Evolutionary conservation across 2,888 invertebrate species (phyloP).

Genomic region (Zaprionus bogoriensis): DNA sequence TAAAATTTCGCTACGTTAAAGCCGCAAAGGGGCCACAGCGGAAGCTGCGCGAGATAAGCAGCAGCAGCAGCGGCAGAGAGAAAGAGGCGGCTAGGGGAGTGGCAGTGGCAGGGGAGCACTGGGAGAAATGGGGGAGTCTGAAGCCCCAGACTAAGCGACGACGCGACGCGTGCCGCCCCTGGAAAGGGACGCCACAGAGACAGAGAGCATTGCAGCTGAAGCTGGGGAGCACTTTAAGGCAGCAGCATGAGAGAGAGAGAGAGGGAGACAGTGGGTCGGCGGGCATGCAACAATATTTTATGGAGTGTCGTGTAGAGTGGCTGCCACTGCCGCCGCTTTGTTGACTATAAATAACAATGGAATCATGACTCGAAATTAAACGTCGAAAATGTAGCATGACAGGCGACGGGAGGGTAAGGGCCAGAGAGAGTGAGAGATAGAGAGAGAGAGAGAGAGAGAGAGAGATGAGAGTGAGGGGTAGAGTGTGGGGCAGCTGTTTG

Average conservation of each 20-base stretch:
- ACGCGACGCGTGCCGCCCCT: conserved; percentile 54
- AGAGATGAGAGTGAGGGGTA: neutral
- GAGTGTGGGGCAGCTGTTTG: conserved; percentile 31
- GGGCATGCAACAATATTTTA: conserved; percentile 61
- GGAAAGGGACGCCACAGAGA: conserved; percentile 7
- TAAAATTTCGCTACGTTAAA: conserved; percentile 30
- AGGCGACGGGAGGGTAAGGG: neutral
- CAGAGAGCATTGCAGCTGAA: conserved; percentile 17
- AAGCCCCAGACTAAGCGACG: conserved; percentile 55
- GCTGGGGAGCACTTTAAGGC: neutral
- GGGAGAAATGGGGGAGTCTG: neutral
- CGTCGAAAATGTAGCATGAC: conserved; percentile 56
- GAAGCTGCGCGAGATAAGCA: conserved; percentile 50
- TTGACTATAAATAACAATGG: conserved; percentile 77
- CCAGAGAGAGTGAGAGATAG: neutral
- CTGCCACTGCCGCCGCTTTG: conserved; percentile 54
- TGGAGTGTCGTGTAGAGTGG: conserved; percentile 73
- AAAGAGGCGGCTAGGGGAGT: neutral
- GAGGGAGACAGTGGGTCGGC: neutral
- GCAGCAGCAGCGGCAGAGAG: conserved; percentile 14
- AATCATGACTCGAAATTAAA: conserved; percentile 77
- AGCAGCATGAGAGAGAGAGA: too few species aligned
- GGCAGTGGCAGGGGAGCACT: neutral
- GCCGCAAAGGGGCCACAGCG: conserved; percentile 15
- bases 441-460: neutral